Percentiles rank a stretch among this genome's conserved stretches.
These are phyloP conservation scores for Lerema accius DNA, from an alignment of 1,140 invertebrate genomes.

Conservation along the genomic window DNA sequence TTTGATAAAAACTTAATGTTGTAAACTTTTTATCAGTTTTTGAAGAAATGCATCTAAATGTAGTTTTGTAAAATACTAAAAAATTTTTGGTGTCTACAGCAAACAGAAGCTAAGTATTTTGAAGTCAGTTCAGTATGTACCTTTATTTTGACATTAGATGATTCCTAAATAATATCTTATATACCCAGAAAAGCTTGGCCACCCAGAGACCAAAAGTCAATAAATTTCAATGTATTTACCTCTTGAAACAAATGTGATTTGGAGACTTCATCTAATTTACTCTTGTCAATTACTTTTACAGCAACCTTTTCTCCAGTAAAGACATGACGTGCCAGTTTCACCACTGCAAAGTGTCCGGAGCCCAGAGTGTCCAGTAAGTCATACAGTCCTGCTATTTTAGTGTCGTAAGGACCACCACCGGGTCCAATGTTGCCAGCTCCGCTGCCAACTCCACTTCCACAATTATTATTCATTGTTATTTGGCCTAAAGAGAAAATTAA, in stretches of 20 bases:
- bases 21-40: too few relatives aligned
- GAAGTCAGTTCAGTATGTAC: too few relatives aligned
- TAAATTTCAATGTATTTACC: too few relatives aligned
- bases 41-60: too few relatives aligned
- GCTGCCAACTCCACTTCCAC: conserved; percentile 56
- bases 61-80: too few relatives aligned
- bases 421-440: conserved; percentile 45
- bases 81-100: too few relatives aligned
- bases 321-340: conserved; percentile 98
- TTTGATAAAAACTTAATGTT: too few relatives aligned
- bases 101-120: too few relatives aligned
- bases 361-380: conserved; percentile 97
- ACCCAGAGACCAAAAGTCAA: too few relatives aligned
- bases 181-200: too few relatives aligned
- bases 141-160: too few relatives aligned
- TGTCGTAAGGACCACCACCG: conserved; percentile 85
- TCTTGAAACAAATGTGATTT: conserved; percentile 98
- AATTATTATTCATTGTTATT: conserved; percentile 74
- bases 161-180: too few relatives aligned
- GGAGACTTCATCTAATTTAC: conserved; percentile 98
- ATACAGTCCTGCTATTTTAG: conserved; percentile 98
- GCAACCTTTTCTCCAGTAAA: conserved; percentile 99
- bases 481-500: conserved; percentile 2
- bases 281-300: conserved; percentile 98
- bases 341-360: conserved; percentile 98